phyloP scores from a whole-genome alignment of 2,888 invertebrate species.

The Drosophila villosipedis region DNA sequence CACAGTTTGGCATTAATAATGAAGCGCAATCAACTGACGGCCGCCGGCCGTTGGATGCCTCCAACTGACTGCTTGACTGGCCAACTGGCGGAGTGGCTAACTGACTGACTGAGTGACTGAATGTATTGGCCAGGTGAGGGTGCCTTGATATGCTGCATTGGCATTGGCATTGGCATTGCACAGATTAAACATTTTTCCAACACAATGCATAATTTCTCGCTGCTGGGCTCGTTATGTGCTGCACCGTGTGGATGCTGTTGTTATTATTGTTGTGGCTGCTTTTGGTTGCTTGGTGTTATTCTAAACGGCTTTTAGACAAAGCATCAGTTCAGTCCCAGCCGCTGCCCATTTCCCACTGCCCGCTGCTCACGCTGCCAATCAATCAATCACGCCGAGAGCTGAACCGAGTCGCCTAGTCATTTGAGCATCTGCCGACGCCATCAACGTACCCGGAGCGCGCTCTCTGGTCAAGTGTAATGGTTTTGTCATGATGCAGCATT shows the following conservation, averaged over 20 bases:
- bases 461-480: conserved; percentile 81
- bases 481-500: conserved; percentile 84
- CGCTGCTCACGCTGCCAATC: conserved; percentile 83
- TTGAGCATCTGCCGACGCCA: conserved; percentile 78
- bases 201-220: conserved; percentile 76
- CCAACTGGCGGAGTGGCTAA: conserved; percentile 35
- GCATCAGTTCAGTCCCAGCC: conserved; percentile 45
- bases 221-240: conserved; percentile 67
- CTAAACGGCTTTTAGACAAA: conserved; percentile 82
- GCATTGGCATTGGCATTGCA: conserved; percentile 60
- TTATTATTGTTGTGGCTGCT: conserved; percentile 22
- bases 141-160: conserved; percentile 56
- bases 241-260: conserved; percentile 25
- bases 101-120: conserved; percentile 21
- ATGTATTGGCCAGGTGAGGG: conserved; percentile 50
- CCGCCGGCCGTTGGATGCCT: conserved; percentile 62
- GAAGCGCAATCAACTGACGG: conserved; percentile 79
- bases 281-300: conserved; percentile 67
- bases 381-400: conserved; percentile 74
- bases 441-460: conserved; percentile 38
- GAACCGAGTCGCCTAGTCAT: conserved; percentile 72
- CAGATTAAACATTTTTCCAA: conserved; percentile 70
- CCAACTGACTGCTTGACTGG: conserved; percentile 41
- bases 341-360: conserved; percentile 30
- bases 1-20: conserved; percentile 83